Evolutionary conservation across 1,140 invertebrate species (phyloP), one percentile per base, ranked within the genome.

Genomic region (Grapholita molesta): DNA sequence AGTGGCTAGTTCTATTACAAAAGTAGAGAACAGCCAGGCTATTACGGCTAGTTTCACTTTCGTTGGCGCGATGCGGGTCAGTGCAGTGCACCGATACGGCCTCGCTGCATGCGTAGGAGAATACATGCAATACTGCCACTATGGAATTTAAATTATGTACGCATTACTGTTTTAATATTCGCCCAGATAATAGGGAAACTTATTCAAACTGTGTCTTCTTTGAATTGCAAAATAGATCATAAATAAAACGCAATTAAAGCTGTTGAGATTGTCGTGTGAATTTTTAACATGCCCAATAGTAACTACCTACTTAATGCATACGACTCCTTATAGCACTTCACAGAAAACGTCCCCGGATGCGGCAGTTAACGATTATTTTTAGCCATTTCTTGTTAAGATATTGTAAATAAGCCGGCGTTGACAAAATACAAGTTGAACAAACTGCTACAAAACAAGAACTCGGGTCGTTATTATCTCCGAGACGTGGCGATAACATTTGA

Each of bases 351-450:
- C 65, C 57, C 69, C 78, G 78, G 78, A 81, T 79, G 75, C 68
- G 72, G 70, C 73, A 71, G 66, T 74, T 73, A 66, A 68, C 48
- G 73, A 74, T 75, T 82, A 82, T 80, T 76, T 84, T 78, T 77
- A 77, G 74, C 30, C 67, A 70, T 24, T 72, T 65, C 67, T 75
- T 70, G 70, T 69, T 70, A 78, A 72, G 66, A 76, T 70, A 75
- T 78, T 75, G 80, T 85, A 87, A 87, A 89, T 87, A 86, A 83
- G 76, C 73, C 77, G 48, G 52, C 79, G 79, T 83, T 75, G 73
- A 79, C 72, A 52, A 71, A 71, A 32, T 52, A 68, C 76, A 87
- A 80, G 87, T 90, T 89, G 86, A 90, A 89, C 86, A 89, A 90
- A 90, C 86, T 88, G 84, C 76, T 73, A 72, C 78, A 76, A 81